Conservation (phyloP, 2,113 vertebrate genomes). For the Ardeotis arabs region DNA sequence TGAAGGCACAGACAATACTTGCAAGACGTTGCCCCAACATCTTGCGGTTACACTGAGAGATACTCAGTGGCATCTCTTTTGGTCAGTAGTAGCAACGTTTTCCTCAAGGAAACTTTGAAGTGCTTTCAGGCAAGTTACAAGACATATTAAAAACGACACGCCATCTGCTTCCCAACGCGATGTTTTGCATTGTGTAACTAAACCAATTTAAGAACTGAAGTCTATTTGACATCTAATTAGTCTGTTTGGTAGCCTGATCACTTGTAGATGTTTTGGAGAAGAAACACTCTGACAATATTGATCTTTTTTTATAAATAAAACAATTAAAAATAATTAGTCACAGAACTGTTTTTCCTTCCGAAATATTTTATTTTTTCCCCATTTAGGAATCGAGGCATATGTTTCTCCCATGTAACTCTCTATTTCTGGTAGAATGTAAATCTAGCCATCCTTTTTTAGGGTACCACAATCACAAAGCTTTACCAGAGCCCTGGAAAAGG, state of each 20-base stretch:
- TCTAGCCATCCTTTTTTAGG: neutral
- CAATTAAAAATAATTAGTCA: constrained; percentile 64
- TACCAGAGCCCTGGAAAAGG: neutral
- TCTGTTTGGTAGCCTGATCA: constrained; percentile 59
- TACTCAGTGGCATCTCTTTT: neutral
- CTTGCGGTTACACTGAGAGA: neutral
- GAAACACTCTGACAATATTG: constrained; percentile 34
- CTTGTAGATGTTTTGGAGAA: constrained; percentile 50
- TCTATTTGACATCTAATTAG: constrained; percentile 70
- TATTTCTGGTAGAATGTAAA: constrained; percentile 40
- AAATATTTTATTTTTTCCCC: constrained; percentile 31
- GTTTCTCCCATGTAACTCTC: neutral
- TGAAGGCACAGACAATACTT: neutral
- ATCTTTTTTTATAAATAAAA: constrained; percentile 41
- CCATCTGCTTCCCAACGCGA: constrained; percentile 67
- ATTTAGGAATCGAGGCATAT: constrained; percentile 35
- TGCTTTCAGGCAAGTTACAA: constrained; percentile 57
- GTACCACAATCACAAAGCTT: neutral
- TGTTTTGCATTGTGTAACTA: constrained; percentile 68
- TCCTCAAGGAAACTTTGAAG: constrained; percentile 56
- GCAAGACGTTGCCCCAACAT: neutral
- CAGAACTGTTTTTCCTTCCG: constrained; percentile 29
- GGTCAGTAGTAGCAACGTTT: constrained; percentile 46
- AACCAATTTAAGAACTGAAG: constrained; percentile 60
- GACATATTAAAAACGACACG: constrained; percentile 58